These are phyloP conservation scores for Myopa tessellatipennis DNA, from an alignment of 2,888 invertebrate genomes.

Conservation along the genomic window DNA sequence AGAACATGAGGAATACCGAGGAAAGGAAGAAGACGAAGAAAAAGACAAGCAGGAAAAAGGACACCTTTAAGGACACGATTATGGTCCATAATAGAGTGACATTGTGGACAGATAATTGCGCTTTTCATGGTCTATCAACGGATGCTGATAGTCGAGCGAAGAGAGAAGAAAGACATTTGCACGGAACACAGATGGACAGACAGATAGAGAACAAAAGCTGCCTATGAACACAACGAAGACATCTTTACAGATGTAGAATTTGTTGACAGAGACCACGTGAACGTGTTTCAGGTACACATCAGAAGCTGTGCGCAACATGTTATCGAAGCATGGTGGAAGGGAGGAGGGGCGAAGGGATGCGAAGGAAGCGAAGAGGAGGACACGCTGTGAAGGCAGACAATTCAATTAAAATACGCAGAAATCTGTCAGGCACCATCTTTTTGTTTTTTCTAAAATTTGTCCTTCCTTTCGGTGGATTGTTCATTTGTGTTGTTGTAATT, in stretches of 20 bases:
- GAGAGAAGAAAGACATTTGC: neutral
- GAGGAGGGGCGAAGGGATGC: neutral
- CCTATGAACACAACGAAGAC: neutral
- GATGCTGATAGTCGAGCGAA: slow-evolving; percentile 26
- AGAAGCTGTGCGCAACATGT: neutral
- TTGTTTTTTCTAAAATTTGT: neutral
- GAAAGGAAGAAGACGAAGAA: neutral
- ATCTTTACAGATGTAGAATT: neutral
- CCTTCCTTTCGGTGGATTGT: slow-evolving; percentile 5
- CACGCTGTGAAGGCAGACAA: slow-evolving; percentile 33
- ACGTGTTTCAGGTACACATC: neutral
- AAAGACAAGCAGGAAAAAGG: neutral
- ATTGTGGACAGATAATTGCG: slow-evolving; percentile 48
- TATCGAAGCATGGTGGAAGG: neutral
- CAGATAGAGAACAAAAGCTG: neutral
- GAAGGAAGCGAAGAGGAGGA: slow-evolving; percentile 3
- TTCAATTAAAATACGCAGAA: slow-evolving; percentile 40
- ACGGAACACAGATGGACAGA: neutral
- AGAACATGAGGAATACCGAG: no score
- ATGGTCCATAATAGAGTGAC: slow-evolving; percentile 31
- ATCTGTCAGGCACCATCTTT: slow-evolving; percentile 21
- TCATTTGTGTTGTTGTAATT: neutral
- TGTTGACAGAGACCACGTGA: neutral
- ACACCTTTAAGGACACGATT: slow-evolving; percentile 27
- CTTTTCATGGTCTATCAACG: slow-evolving; percentile 49